phyloP scores from a whole-genome alignment of 1,140 invertebrate genomes.

The Aphelenchoides besseyi region DNA sequence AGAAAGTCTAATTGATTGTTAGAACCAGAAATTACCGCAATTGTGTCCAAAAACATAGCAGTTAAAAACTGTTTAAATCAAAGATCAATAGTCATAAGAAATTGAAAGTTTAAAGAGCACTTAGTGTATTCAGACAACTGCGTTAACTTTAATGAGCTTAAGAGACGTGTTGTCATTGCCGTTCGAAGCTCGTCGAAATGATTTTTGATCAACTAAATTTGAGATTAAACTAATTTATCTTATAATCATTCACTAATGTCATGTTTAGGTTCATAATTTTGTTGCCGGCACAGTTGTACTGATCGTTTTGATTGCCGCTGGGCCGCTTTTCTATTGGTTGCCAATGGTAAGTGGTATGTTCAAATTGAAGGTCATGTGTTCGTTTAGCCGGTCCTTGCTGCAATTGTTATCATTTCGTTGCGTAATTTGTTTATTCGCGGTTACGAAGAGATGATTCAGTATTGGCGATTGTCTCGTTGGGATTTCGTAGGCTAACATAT shows the following conservation, averaged over 20 bases:
- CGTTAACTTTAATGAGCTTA: too few species aligned
- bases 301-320: not conserved
- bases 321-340: slow-evolving; percentile 16
- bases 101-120: too few species aligned
- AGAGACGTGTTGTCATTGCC: too few species aligned
- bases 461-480: slow-evolving; percentile 31
- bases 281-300: slow-evolving; percentile 4
- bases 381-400: slow-evolving; percentile 17
- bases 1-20: too few species aligned
- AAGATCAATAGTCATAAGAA: too few species aligned
- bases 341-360: not conserved
- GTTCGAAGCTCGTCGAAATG: too few species aligned
- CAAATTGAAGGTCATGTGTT: not conserved
- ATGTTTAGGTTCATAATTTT: slow-evolving; percentile 4
- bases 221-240: too few species aligned
- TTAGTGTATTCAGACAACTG: too few species aligned
- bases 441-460: slow-evolving; percentile 13
- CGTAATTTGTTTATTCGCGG: slow-evolving; percentile 15
- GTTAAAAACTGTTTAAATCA: too few species aligned
- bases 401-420: slow-evolving; percentile 15
- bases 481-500: slow-evolving; percentile 35
- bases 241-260: not conserved
- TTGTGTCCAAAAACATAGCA: too few species aligned
- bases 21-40: too few species aligned
- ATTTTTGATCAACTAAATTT: too few species aligned